A percentile compares a stretch with the other conserved stretches of the same genome.
Conservation (phyloP, 2,797 vertebrate genomes). For the Thripadectes ignobilis region DNA sequence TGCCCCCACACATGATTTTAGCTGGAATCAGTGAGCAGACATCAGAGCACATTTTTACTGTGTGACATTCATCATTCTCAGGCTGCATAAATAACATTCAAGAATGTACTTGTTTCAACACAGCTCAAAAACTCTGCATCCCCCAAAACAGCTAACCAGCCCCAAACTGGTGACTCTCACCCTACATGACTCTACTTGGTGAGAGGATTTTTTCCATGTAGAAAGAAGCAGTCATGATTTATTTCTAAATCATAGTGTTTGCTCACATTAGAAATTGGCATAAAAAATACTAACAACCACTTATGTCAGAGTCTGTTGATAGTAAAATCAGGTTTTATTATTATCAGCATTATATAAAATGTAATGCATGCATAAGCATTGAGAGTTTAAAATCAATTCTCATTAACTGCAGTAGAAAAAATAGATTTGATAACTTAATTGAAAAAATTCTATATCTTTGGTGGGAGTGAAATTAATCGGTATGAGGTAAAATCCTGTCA, state of each 20-base stretch:
- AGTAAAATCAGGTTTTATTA: not conserved
- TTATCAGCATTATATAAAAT: not conserved
- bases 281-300: not conserved
- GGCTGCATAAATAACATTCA: not conserved
- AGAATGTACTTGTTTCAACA: not conserved
- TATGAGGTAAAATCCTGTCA: not conserved
- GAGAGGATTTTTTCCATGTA: not conserved
- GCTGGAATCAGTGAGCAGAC: slow-evolving; percentile 5
- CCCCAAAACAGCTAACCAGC: not conserved
- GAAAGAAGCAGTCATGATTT: not conserved
- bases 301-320: not conserved
- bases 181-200: not conserved
- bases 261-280: not conserved
- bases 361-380: not conserved
- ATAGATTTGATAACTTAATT: not conserved
- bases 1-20: not conserved
- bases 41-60: not conserved
- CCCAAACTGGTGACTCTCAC: not conserved
- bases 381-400: slow-evolving; percentile 5
- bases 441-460: not conserved
- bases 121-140: not conserved
- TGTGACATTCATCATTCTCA: not conserved
- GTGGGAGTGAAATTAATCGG: not conserved
- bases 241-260: not conserved
- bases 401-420: not conserved